Percentiles rank a stretch among this genome's conserved stretches.
Evolutionary conservation across 2,797 vertebrate genomes (phyloP).

Genomic region (Selene dorsalis): DNA sequence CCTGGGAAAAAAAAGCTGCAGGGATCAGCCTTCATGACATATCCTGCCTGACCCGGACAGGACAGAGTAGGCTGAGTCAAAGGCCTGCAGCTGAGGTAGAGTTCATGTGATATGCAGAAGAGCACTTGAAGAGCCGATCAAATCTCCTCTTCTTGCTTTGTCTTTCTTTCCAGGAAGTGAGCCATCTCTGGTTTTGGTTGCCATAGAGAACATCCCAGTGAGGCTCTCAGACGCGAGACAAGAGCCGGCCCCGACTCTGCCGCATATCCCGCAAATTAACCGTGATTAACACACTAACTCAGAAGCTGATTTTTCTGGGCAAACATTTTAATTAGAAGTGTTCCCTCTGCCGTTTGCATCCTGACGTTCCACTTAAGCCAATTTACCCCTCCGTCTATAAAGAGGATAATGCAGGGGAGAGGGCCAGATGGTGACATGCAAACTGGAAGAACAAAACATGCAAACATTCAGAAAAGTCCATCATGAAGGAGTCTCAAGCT

Average conservation of each 20-base stretch:
- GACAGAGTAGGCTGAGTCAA: constrained; percentile 77
- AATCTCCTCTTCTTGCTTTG: constrained; percentile 4
- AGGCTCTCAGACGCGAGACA: constrained; percentile 22
- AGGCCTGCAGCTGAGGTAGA: constrained; percentile 75
- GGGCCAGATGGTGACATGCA: constrained; percentile 74
- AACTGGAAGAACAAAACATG: constrained; percentile 60
- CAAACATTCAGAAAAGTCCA: constrained; percentile 36
- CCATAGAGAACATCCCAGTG: constrained; percentile 71
- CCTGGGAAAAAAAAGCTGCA: constrained; percentile 83
- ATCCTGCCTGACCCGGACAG: constrained; percentile 82
- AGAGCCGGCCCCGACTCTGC: constrained; percentile 31
- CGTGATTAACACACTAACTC: constrained; percentile 84
- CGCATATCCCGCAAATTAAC: constrained; percentile 79
- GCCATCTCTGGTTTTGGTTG: constrained; percentile 54
- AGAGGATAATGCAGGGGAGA: constrained; percentile 71
- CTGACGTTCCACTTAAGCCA: constrained; percentile 82
- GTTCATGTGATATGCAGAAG: constrained; percentile 72
- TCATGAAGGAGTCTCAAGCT: constrained; percentile 70
- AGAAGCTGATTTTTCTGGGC: constrained; percentile 83
- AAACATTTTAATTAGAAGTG: constrained; percentile 86
- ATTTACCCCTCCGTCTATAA: constrained; percentile 78
- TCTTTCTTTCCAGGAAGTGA: constrained; percentile 49
- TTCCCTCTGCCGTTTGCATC: constrained; percentile 80
- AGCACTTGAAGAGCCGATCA: constrained; percentile 15
- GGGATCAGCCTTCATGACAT: constrained; percentile 82